Evolutionary conservation across 53 echinoderm and acorn worm genomes (phyloP), one percentile per base, ranked within the genome.

Genomic region (Hippasteria phrygiana): DNA sequence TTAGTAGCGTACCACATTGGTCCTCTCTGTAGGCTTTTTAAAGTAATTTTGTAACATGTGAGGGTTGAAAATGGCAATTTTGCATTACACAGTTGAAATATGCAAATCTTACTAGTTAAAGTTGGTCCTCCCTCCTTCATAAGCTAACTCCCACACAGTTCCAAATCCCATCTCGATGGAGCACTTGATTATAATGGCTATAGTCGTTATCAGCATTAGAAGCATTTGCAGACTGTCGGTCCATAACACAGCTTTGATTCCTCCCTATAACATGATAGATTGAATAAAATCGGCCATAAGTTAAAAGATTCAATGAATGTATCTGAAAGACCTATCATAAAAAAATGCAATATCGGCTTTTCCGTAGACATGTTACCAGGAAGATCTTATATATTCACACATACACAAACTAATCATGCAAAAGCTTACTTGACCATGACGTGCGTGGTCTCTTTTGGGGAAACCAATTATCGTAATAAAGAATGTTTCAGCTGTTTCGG

Each of bases 161-260:
- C 32, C 48, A 11, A 83, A 29, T 29, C 83, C 83, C 1, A 83
- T 9, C 3, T 35, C 69, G 17, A 33, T 35, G 34, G 34, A 36
- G 10, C 47, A 55, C 70, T 83, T 83, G 32, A 70, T 51, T 5
- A 83, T 27, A n/a, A 83, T 35, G 5, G 83, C 83, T 20, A 83
- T 4, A 8, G 83, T 32, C 8, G 83, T 48, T 29, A 39, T 17
- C 0, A 83, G 18, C 83, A 83, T 83, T 0, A 83, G 69, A 1
- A 83, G 17, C 83, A 83, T 83, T 22, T 83, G 83, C 1, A 83
- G 71, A 45, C 47, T 83, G 83, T 83, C 83, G 3, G 83, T 69
- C 83, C 83, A 83, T 50, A 83, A 35, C 5, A 83, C 83, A 6
- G 83, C 83, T 29, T 69, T 67, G 34, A 83, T 83, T 18, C 83